Percentiles rank a stretch among this genome's conserved stretches.
Evolutionary conservation across 2,888 invertebrate genomes (phyloP).

Genomic region (Anthophora plumipes): DNA sequence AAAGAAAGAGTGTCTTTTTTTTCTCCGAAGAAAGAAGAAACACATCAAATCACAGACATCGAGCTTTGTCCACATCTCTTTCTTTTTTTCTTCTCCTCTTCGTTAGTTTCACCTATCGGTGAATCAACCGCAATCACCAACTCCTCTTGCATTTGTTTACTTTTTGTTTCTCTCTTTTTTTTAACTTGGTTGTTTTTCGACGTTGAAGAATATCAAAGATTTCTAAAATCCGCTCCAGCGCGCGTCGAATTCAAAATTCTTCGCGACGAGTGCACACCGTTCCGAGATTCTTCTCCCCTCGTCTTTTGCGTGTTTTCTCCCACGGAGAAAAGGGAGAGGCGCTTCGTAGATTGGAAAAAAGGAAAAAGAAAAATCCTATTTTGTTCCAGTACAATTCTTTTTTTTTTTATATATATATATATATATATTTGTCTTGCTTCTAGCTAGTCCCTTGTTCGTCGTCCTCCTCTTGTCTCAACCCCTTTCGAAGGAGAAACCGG

Average conservation of each 20-base stretch:
- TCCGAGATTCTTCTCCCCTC: no score
- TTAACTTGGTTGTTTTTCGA: no score
- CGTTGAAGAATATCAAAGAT: no score
- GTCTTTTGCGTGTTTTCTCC: background rate
- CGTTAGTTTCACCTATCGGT: slow-evolving; percentile 22
- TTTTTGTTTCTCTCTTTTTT: no score
- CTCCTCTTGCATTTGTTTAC: no score
- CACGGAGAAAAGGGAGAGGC: background rate
- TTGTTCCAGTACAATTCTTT: background rate
- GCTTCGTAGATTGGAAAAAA: background rate
- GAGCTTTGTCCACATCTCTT: slow-evolving; percentile 32
- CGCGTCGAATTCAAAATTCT: background rate
- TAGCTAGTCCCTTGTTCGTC: slow-evolving; percentile 5
- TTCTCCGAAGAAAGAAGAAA: slow-evolving; percentile 24
- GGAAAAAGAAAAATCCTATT: background rate
- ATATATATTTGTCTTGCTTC: background rate
- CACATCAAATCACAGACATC: slow-evolving; percentile 58
- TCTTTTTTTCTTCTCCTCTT: slow-evolving; percentile 38
- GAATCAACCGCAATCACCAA: no score
- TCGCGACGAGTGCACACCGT: no score
- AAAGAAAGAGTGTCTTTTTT: no score
- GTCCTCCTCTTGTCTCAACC: background rate
- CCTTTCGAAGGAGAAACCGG: background rate
- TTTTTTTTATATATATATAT: no score
- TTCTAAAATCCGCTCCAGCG: no score